Conservation (phyloP, 2,113 vertebrate species). For the Lepus europaeus region DNA sequence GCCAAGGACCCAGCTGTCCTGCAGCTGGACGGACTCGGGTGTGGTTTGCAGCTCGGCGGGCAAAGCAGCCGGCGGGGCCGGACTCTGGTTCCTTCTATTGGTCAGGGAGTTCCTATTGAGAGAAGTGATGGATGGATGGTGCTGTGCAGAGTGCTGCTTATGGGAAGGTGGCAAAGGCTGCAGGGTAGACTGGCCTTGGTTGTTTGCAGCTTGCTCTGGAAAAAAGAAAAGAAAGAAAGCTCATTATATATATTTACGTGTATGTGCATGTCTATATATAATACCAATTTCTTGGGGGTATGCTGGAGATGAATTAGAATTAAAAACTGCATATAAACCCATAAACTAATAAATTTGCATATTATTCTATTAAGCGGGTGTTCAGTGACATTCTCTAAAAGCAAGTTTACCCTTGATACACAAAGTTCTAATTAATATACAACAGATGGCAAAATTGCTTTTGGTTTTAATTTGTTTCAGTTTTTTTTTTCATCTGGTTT, state of each 20-base stretch:
- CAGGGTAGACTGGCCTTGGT: slow-evolving; percentile 94
- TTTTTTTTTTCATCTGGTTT: slow-evolving; percentile 87
- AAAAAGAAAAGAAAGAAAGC: slow-evolving; percentile 77
- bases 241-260: neutral
- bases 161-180: slow-evolving; percentile 95
- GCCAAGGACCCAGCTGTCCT: slow-evolving; percentile 99
- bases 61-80: slow-evolving; percentile 96
- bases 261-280: neutral
- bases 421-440: slow-evolving; percentile 90
- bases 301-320: slow-evolving; percentile 72
- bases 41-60: slow-evolving; percentile 99
- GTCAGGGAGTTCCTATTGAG: slow-evolving; percentile 97
- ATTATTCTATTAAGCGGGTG: slow-evolving; percentile 88
- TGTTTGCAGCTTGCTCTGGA: slow-evolving; percentile 94
- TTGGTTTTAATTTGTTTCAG: slow-evolving; percentile 90
- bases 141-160: slow-evolving; percentile 93
- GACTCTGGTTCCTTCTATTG: slow-evolving; percentile 97
- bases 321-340: slow-evolving; percentile 79
- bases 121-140: slow-evolving; percentile 95
- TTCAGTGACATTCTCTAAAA: slow-evolving; percentile 89
- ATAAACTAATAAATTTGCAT: slow-evolving; percentile 85
- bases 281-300: slow-evolving; percentile 51
- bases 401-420: slow-evolving; percentile 90
- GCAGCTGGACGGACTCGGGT: slow-evolving; percentile 99
- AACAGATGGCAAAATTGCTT: slow-evolving; percentile 91